Conservation (phyloP, 2,113 vertebrate species). For the Etia nguti region DNA sequence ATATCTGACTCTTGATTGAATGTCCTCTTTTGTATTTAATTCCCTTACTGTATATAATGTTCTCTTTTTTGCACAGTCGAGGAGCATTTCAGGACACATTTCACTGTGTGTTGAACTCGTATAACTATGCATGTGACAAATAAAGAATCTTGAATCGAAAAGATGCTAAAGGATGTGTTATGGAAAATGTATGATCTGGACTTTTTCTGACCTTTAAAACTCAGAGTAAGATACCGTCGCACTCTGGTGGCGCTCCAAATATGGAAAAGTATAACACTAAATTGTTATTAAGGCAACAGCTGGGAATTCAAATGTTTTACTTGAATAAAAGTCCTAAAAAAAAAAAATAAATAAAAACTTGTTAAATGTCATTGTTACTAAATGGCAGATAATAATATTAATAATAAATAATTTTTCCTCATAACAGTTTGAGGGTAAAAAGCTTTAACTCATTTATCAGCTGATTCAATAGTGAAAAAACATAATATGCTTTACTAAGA, state of each 20-base stretch:
- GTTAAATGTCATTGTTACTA: neutral
- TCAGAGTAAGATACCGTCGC: neutral
- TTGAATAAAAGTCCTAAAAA: neutral
- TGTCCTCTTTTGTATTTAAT: too few relatives aligned
- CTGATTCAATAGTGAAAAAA: neutral
- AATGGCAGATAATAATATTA: neutral
- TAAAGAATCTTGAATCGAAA: too few relatives aligned
- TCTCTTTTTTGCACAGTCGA: too few relatives aligned
- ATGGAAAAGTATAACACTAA: accelerated
- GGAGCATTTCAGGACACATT: too few relatives aligned
- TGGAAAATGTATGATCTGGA: neutral
- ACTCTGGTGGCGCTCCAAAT: neutral
- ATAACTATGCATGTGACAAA: too few relatives aligned
- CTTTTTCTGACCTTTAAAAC: neutral
- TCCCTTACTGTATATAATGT: too few relatives aligned
- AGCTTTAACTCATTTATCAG: neutral
- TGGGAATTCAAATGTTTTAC: neutral
- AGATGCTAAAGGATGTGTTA: neutral
- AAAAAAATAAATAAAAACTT: neutral
- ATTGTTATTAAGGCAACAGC: neutral
- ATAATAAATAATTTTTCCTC: neutral
- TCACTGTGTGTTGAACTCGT: too few relatives aligned
- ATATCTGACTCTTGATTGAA: accelerated
- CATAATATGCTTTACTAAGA: neutral
- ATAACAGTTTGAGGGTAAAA: neutral